Evolutionary conservation across 2,797 vertebrate species (phyloP), one percentile per base, ranked within the genome.

Genomic region (Pogonophryne albipinna): DNA sequence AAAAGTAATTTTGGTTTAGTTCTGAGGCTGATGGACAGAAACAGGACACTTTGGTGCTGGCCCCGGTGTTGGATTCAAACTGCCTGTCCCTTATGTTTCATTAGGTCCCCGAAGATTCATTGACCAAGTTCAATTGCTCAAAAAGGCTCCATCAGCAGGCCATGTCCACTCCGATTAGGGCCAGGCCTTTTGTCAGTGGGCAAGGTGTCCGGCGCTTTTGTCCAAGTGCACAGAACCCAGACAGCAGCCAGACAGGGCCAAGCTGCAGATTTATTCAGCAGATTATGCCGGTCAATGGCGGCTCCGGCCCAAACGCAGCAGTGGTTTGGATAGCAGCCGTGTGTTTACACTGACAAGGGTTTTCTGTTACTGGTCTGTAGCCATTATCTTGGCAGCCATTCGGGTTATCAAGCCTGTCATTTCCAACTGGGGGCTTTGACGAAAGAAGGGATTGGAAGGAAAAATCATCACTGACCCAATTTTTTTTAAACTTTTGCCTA

Each of bases 171-270:
- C 87, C 70, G 68, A 95, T 95, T 95, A 96, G 89, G 60, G 59
- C 83, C 80, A 59, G 87, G 84, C 78, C 91, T 78, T 94, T 88
- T 92, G 90, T 92, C 80, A 85, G 75, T 92, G 91, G 89, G 93
- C 93, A 95, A 96, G 93, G 92, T 95, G 94, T 94, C 93, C 86
- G 53, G 74, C 49, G 79, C 92, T 92, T 95, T 96, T 97, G 93
- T 95, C 94, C 90, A 83, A 94, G 85, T 71, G 78, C 78, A 86
- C 74, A 67, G 91, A 94, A 94, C 80, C 90, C 95, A 96, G 94
- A 95, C 94, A 95, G 93, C 78, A 56, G 80, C 92, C 93, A 96
- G 95, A 96, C 92, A 95, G 91, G 65, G 89, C 92, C 93, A 93
- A 92, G 87, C 92, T 92, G 86, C 88, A 93, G 92, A 94, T 95